phyloP scores from a whole-genome alignment of 2,888 invertebrate genomes.

The Pristionchus entomophagus region DNA sequence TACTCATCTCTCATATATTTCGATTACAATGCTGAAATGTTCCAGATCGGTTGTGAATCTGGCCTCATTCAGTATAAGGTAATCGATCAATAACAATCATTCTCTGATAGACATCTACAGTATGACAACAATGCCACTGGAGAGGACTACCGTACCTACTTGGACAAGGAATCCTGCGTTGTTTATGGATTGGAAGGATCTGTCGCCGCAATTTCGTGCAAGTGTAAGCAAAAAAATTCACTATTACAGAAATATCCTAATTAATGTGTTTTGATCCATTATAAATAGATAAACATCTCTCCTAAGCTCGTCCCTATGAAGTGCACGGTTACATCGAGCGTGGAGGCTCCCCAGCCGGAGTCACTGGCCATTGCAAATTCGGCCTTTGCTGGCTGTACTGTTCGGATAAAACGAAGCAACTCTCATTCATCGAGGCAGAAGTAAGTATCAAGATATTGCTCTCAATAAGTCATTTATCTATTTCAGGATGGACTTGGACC shows the following conservation, averaged over 20 bases:
- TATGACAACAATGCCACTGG: no score
- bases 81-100: not conserved
- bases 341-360: not conserved
- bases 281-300: not conserved
- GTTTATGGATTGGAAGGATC: not conserved
- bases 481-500: not conserved
- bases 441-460: not conserved
- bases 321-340: not conserved
- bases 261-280: not conserved
- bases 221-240: not conserved
- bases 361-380: not conserved
- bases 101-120: not conserved
- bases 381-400: slow-evolving; percentile 26
- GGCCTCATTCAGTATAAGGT: not conserved
- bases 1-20: not conserved
- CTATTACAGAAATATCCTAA: no score
- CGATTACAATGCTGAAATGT: not conserved
- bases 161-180: not conserved
- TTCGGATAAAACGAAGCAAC: not conserved
- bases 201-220: not conserved
- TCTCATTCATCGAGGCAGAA: not conserved
- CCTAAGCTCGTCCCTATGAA: not conserved
- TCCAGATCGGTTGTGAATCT: not conserved
- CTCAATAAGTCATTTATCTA: not conserved
- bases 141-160: not conserved